Evolutionary conservation across 2,888 invertebrate species (phyloP).

Genomic region (Pharmacophagus antenor): DNA sequence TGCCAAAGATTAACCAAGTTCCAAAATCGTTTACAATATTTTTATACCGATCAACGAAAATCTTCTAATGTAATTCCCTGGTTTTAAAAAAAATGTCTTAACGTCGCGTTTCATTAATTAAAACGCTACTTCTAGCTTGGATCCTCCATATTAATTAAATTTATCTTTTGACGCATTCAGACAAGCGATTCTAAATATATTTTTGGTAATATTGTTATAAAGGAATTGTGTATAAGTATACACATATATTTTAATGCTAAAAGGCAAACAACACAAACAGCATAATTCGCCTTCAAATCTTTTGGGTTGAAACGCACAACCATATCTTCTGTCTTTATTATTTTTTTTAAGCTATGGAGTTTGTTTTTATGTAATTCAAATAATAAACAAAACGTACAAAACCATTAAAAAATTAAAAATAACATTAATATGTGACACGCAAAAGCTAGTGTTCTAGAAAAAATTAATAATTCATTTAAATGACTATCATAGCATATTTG

Average conservation of each 20-base stretch:
- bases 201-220: not conserved
- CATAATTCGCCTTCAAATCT: too few species aligned
- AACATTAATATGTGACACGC: too few species aligned
- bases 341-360: too few species aligned
- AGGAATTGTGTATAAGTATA: not conserved
- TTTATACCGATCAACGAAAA: not conserved
- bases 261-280: not conserved
- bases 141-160: constrained; percentile 14
- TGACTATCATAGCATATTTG: too few species aligned
- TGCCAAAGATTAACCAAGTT: too few species aligned
- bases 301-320: too few species aligned
- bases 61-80: not conserved
- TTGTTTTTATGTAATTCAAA: too few species aligned
- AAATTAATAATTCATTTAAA: too few species aligned
- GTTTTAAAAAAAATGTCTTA: constrained; percentile 1
- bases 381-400: too few species aligned
- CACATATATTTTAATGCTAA: not conserved
- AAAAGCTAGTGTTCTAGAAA: too few species aligned
- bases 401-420: too few species aligned
- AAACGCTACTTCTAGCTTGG: constrained; percentile 10
- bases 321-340: too few species aligned
- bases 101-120: constrained; percentile 15
- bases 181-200: not conserved
- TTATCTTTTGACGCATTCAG: constrained; percentile 5
- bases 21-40: not conserved